Conservation (phyloP, 2,888 invertebrate genomes). For the Lochmaea capreae region DNA sequence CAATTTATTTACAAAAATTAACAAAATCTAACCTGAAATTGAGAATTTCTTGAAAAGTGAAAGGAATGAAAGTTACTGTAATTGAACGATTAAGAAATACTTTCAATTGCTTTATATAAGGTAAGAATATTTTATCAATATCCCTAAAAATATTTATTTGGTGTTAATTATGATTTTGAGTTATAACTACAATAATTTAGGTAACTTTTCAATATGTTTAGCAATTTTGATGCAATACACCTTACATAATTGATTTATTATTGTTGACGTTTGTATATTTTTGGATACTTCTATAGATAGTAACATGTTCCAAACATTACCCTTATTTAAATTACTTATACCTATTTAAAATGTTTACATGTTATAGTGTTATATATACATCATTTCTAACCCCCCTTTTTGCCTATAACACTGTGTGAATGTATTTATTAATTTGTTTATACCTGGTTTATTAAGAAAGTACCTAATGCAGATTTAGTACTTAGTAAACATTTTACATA, state of each 20-base stretch:
- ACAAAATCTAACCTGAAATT: slow-evolving; percentile 21
- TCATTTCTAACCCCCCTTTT: too few species aligned
- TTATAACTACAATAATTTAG: background rate
- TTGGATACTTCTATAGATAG: too few species aligned
- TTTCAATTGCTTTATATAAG: background rate
- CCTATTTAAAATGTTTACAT: too few species aligned
- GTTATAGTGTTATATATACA: too few species aligned
- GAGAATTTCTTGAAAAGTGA: slow-evolving; percentile 28
- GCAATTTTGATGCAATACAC: background rate
- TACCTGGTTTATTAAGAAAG: too few species aligned
- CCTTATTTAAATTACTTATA: too few species aligned
- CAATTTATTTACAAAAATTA: background rate
- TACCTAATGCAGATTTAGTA: too few species aligned
- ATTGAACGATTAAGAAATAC: slow-evolving; percentile 11
- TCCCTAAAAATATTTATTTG: background rate
- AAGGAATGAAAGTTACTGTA: slow-evolving; percentile 29
- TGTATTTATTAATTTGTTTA: too few species aligned
- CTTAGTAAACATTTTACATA: too few species aligned
- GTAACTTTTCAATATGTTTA: background rate
- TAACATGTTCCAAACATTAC: too few species aligned
- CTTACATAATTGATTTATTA: background rate
- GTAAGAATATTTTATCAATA: slow-evolving; percentile 1
- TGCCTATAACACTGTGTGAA: too few species aligned
- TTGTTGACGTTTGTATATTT: background rate
- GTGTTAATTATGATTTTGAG: background rate